These are phyloP conservation scores for Macaria liturata DNA, from an alignment of 2,888 invertebrate species.

Conservation along the genomic window DNA sequence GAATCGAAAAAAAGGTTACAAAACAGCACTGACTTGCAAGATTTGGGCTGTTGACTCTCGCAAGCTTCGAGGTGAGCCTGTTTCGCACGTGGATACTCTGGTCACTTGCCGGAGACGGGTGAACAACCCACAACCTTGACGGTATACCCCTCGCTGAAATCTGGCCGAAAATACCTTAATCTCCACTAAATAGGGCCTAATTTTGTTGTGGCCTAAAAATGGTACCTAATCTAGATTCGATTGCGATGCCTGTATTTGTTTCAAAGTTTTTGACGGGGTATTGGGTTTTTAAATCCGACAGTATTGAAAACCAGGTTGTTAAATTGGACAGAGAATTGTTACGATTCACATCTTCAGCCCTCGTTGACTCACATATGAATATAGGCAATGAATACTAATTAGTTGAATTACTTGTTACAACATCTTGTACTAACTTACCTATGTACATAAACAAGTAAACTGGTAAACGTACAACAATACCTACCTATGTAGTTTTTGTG, in stretches of 20 bases:
- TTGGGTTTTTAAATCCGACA: no score
- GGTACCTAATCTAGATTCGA: constrained; percentile 34
- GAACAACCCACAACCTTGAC: constrained; percentile 76
- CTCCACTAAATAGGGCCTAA: constrained; percentile 33
- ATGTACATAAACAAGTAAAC: no score
- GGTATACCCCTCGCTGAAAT: constrained; percentile 54
- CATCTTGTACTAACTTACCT: no score
- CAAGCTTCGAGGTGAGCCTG: constrained; percentile 62
- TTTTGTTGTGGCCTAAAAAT: constrained; percentile 34
- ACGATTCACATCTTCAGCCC: no score
- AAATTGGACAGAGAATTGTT: no score
- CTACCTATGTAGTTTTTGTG: constrained; percentile 35
- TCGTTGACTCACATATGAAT: no score
- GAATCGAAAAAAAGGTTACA: constrained; percentile 13
- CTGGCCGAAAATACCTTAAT: constrained; percentile 41
- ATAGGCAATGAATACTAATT: no score
- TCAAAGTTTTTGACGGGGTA: no score
- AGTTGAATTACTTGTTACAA: no score
- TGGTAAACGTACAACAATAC: constrained; percentile 19
- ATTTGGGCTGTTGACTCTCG: constrained; percentile 33
- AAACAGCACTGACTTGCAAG: constrained; percentile 21
- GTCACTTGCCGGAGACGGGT: constrained; percentile 51
- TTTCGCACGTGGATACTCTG: constrained; percentile 70
- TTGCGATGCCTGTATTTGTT: no score
- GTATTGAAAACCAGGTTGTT: no score